phyloP scores from a whole-genome alignment of 2,113 vertebrate species.

The Melanotaenia duboulayi region DNA sequence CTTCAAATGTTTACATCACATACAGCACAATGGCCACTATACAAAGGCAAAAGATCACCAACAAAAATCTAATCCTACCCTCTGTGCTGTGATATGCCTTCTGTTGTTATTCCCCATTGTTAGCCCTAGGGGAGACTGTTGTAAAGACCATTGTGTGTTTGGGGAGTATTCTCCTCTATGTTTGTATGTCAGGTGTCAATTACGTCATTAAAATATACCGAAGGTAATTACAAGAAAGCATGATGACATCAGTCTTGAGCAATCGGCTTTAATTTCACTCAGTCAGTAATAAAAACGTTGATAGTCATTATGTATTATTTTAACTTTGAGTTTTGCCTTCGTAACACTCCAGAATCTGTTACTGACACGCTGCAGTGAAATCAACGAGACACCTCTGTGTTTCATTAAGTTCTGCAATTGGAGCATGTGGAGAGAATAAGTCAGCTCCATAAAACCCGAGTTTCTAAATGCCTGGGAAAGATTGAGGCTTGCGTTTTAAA shows the following conservation, averaged over 20 bases:
- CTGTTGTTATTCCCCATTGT: constrained; percentile 53
- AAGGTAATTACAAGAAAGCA: constrained; percentile 67
- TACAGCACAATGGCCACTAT: constrained; percentile 28
- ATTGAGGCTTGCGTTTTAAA: constrained; percentile 11
- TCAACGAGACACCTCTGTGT: constrained; percentile 57
- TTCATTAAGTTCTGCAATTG: constrained; percentile 62
- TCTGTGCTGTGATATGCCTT: constrained; percentile 50
- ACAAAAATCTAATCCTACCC: constrained; percentile 57
- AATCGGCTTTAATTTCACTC: constrained; percentile 61
- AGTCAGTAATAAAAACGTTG: constrained; percentile 54
- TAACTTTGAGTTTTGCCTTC: constrained; percentile 35
- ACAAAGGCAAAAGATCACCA: constrained; percentile 55
- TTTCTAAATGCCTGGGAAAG: constrained; percentile 49
- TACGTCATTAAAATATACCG: constrained; percentile 69
- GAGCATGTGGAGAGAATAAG: constrained; percentile 57
- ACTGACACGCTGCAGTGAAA: constrained; percentile 64
- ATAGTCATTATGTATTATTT: constrained; percentile 53
- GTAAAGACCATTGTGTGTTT: constrained; percentile 54
- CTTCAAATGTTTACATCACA: constrained; percentile 53
- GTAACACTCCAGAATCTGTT: constrained; percentile 55
- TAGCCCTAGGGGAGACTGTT: constrained; percentile 57
- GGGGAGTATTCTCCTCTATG: constrained; percentile 46
- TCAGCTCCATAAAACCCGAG: constrained; percentile 48
- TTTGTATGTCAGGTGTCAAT: constrained; percentile 69
- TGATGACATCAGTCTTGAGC: constrained; percentile 58